Evolutionary conservation across 2,113 vertebrate species (phyloP).

Genomic region (Megalops atlanticus): DNA sequence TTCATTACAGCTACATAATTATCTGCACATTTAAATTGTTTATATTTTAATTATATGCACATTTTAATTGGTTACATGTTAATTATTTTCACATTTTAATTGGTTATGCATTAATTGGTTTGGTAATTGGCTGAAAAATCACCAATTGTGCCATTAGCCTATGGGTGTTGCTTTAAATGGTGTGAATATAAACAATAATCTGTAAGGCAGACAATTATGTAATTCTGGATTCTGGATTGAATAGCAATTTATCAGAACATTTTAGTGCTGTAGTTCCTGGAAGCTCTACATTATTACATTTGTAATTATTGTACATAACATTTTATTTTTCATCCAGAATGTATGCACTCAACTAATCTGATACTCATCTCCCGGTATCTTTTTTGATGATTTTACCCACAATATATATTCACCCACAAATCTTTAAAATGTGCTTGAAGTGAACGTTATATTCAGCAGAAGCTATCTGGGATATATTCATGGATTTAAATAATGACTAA

Average conservation of each 20-base stretch:
- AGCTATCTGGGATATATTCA: background rate
- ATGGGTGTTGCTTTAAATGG: background rate
- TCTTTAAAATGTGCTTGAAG: constrained; percentile 54
- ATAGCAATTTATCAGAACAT: background rate
- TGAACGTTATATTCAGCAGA: constrained; percentile 43
- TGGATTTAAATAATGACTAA: background rate
- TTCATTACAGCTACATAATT: background rate
- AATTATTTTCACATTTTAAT: too few species aligned
- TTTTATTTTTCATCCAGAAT: constrained; percentile 39
- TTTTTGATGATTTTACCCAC: constrained; percentile 41
- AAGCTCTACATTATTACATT: too few species aligned
- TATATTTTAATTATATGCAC: too few species aligned
- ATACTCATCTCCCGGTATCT: constrained; percentile 56
- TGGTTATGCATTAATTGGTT: background rate
- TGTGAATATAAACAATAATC: background rate
- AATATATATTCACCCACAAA: constrained; percentile 60
- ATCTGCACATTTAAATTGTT: too few species aligned
- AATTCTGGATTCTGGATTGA: background rate
- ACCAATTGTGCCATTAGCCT: background rate
- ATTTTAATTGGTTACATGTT: too few species aligned
- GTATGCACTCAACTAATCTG: constrained; percentile 65
- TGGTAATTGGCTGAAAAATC: background rate
- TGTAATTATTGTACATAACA: background rate
- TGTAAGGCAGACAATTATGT: too few species aligned
- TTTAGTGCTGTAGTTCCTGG: background rate